Conservation (phyloP, 1,140 invertebrate species). For the Platorchestia sp. region DNA sequence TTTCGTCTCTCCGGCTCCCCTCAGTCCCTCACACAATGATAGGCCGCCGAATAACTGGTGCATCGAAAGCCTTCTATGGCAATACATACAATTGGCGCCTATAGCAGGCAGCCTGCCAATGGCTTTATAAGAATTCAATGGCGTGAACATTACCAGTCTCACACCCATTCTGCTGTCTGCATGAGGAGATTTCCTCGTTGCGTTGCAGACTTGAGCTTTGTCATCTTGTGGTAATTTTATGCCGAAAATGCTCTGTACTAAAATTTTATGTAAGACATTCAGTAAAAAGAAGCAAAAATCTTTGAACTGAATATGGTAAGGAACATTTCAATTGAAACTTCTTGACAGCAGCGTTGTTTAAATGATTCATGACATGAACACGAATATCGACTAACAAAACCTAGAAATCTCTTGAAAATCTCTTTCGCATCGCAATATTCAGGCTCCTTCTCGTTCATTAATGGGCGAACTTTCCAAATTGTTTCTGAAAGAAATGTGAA, state of each 20-base stretch:
- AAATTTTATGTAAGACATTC: neutral
- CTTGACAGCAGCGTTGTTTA: too few relatives aligned
- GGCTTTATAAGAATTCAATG: constrained; percentile 29
- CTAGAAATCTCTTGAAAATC: neutral
- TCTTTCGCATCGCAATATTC: neutral
- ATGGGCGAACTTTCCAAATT: too few relatives aligned
- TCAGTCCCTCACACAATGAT: constrained; percentile 8
- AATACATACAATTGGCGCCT: neutral
- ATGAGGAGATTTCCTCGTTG: neutral
- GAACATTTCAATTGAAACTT: neutral
- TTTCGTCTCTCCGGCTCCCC: neutral
- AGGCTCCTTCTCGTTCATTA: neutral
- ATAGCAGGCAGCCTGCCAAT: constrained; percentile 16
- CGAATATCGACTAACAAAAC: too few relatives aligned
- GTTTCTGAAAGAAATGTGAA: too few relatives aligned
- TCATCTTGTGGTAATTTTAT: neutral
- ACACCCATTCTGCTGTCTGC: neutral
- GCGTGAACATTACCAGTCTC: constrained; percentile 30
- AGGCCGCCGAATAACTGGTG: neutral
- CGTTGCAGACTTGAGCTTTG: neutral
- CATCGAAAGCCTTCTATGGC: constrained; percentile 17
- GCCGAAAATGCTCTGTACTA: neutral
- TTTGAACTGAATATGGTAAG: too few relatives aligned
- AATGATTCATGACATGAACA: neutral
- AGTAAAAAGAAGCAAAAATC: neutral